Conservation (phyloP, 1,140 invertebrate species). For the Chelonus insularis region DNA sequence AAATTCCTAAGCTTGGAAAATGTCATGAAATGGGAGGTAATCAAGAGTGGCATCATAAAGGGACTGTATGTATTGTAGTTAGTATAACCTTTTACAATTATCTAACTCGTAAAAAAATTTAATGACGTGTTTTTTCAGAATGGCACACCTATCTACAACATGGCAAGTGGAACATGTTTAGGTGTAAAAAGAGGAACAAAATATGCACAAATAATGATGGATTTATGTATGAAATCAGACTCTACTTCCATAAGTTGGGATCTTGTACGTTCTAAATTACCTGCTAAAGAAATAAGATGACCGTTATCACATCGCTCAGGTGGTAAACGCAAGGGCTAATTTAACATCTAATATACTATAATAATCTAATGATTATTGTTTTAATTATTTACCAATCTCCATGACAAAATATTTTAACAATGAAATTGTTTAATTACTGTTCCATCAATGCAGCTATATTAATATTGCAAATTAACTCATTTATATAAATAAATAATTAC, state of each 20-base stretch:
- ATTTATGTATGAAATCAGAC: constrained; percentile 69
- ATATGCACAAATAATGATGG: constrained; percentile 67
- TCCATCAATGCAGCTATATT: no score
- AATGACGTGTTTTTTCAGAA: constrained; percentile 57
- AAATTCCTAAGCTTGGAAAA: constrained; percentile 75
- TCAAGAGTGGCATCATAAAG: constrained; percentile 86
- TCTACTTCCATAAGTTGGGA: constrained; percentile 70
- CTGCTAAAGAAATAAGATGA: constrained; percentile 44
- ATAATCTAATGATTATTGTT: no score
- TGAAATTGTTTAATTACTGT: no score
- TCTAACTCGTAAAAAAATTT: background rate
- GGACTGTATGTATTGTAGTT: constrained; percentile 60
- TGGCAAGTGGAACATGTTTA: constrained; percentile 82
- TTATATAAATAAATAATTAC: no score
- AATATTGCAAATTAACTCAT: no score
- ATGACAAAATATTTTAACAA: no score
- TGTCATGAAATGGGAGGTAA: constrained; percentile 89
- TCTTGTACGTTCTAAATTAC: constrained; percentile 61
- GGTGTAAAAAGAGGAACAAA: constrained; percentile 61
- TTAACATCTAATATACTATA: no score
- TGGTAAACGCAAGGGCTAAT: no score
- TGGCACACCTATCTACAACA: constrained; percentile 79
- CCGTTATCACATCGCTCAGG: no score
- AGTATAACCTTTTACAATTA: background rate
- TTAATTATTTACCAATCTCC: no score